These are phyloP conservation scores for Odontophorus gujanensis DNA, from an alignment of 2,113 vertebrate genomes.

Conservation along the genomic window DNA sequence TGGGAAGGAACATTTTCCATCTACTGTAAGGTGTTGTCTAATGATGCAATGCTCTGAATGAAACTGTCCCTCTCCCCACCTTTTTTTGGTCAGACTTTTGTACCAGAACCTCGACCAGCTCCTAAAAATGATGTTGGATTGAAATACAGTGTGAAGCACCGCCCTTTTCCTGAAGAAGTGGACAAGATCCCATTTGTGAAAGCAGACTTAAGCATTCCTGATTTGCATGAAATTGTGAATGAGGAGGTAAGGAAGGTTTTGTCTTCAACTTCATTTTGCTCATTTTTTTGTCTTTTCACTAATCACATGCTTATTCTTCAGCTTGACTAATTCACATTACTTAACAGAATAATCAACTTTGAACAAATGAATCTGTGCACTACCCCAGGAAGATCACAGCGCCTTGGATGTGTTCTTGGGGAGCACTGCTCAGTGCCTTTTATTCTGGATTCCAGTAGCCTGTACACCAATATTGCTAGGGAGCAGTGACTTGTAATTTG, in stretches of 20 bases:
- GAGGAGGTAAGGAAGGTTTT: conserved; percentile 85
- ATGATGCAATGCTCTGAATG: background rate
- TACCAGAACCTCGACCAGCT: conserved; percentile 88
- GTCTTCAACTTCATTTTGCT: background rate
- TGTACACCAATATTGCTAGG: background rate
- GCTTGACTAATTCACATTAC: background rate
- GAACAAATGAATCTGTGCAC: background rate
- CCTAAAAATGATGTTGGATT: conserved; percentile 90
- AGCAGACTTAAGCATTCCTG: conserved; percentile 95
- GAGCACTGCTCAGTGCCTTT: background rate
- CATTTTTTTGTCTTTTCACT: background rate
- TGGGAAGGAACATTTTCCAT: background rate
- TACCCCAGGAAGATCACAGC: background rate
- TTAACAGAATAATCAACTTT: background rate
- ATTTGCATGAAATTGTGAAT: conserved; percentile 94
- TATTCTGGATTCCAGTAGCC: background rate
- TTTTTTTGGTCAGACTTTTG: conserved; percentile 85
- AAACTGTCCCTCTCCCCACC: background rate
- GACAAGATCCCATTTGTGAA: conserved; percentile 98
- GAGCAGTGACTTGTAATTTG: background rate
- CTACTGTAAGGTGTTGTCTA: background rate
- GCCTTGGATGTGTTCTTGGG: background rate
- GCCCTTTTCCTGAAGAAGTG: conserved; percentile 95
- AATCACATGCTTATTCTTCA: background rate
- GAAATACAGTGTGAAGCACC: conserved; percentile 91